Evolutionary conservation across 2,888 invertebrate genomes (phyloP), one percentile per base, ranked within the genome.

Genomic region (Amphimallon solstitiale): DNA sequence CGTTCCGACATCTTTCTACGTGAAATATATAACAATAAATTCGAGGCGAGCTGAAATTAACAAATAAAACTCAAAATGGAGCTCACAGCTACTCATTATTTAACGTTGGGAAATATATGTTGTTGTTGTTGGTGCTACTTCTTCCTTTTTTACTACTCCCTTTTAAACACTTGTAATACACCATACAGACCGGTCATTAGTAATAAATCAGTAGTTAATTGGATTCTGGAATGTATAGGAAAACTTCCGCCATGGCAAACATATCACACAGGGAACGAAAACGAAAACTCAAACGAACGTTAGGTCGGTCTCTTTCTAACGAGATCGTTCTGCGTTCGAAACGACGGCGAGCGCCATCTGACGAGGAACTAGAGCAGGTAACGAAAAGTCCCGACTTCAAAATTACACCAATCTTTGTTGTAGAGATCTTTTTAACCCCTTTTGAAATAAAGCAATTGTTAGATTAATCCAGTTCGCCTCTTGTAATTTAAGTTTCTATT

Each of bases 171-270:
- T 63, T 56, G 67, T 67, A 67, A 63, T 67, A 67, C 63, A 59
- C 59, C 67, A 59, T 63, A 51, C 67, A 65, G 65, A 63, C 68
- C 68, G 65, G 68, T 69, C 70, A 69, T 72, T 69, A 70, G 67
- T 66, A 63, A 72, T 72, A 71, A 72, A 72, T 72, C 72, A 71
- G 68, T 46, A 63, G 68, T 65, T 72, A 72, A 72, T 72, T 72
- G 72, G 72, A 71, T 72, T 70, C 68, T 68, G 51, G 61, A 68
- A 67, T 68, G 29, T 70, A 72, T 70, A 72, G 63, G 67, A 67
- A 72, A 68, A 71, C 69, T 71, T 70, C 64, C 65, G 65, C 46
- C 52, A 46, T 63, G 45, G 43, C 46, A 45, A 49, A 56, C 54
- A 2, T 2, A 45, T 17, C 48, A 38, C 35, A 40, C 56, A 56